phyloP scores from a whole-genome alignment of 35 echinoderm and acorn worm genomes.

The Lytechinus pictus region DNA sequence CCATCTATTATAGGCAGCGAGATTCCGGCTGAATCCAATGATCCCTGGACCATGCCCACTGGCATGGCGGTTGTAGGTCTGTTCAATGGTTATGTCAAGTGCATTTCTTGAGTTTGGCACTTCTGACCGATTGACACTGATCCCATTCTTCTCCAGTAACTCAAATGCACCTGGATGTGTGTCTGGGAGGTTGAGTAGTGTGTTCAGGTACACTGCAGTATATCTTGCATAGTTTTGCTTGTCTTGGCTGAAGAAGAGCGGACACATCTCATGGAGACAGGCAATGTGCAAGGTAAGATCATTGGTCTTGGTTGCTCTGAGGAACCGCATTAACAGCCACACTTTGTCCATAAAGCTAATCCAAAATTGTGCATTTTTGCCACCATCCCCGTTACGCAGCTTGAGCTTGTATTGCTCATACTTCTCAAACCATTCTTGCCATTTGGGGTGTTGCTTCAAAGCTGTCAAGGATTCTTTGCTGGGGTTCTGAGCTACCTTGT shows the following conservation, averaged over 20 bases:
- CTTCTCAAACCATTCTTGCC: conserved; percentile 63
- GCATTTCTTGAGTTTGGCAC: conserved; percentile 58
- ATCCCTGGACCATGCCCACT: no score
- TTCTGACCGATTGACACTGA: conserved; percentile 62
- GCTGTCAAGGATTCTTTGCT: conserved; percentile 54
- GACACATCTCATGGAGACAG: conserved; percentile 67
- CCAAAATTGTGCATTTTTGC: conserved; percentile 59
- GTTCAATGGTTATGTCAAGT: conserved; percentile 63
- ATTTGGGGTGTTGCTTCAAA: conserved; percentile 58
- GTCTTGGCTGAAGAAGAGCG: conserved; percentile 63
- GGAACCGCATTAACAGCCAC: conserved; percentile 46
- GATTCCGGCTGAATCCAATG: conserved; percentile 60
- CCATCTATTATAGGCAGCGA: conserved; percentile 63
- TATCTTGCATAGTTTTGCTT: conserved; percentile 66
- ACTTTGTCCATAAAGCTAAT: conserved; percentile 53
- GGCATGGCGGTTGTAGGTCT: conserved; percentile 64
- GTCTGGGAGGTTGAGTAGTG: conserved; percentile 46
- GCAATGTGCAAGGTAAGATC: conserved; percentile 59
- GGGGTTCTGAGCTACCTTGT: conserved; percentile 20
- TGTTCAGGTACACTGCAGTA: conserved; percentile 60
- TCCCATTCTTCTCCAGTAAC: conserved; percentile 56
- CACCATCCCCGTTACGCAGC: conserved; percentile 56
- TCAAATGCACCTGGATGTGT: conserved; percentile 67
- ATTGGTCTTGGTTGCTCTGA: conserved; percentile 70
- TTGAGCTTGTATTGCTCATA: conserved; percentile 63